These are phyloP conservation scores for Agapornis roseicollis DNA, from an alignment of 2,113 vertebrate species.

Conservation along the genomic window DNA sequence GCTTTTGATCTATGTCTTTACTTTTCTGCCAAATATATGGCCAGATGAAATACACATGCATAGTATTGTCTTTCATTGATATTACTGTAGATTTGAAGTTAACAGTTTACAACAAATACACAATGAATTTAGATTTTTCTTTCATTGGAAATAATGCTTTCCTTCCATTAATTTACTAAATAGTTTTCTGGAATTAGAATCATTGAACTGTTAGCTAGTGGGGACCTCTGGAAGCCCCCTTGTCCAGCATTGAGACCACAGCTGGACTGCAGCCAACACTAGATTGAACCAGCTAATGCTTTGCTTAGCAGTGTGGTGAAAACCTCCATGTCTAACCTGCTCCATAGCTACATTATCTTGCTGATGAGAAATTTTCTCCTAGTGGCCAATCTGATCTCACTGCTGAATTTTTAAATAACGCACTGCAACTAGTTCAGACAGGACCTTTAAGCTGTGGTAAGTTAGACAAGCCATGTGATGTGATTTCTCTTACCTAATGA, in stretches of 20 bases:
- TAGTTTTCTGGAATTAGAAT: not conserved
- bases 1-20: not conserved
- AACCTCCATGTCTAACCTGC: not conserved
- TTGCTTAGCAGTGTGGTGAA: not conserved
- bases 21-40: not conserved
- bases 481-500: constrained; percentile 27
- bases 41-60: not conserved
- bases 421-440: constrained; percentile 39
- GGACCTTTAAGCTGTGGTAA: not conserved
- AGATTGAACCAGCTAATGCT: not conserved
- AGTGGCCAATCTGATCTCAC: not conserved
- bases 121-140: not conserved
- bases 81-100: not conserved
- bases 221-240: not conserved
- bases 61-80: not conserved
- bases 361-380: not conserved
- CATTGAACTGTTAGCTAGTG: not conserved
- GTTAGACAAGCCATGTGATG: not conserved
- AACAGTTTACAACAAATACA: not conserved
- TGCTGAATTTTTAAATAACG: constrained; percentile 22
- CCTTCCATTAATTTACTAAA: not conserved
- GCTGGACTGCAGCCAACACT: not conserved
- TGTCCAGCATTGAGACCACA: not conserved
- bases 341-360: not conserved
- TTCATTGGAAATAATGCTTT: not conserved